phyloP scores from a whole-genome alignment of 2,888 invertebrate species.

The Apamea crenata region DNA sequence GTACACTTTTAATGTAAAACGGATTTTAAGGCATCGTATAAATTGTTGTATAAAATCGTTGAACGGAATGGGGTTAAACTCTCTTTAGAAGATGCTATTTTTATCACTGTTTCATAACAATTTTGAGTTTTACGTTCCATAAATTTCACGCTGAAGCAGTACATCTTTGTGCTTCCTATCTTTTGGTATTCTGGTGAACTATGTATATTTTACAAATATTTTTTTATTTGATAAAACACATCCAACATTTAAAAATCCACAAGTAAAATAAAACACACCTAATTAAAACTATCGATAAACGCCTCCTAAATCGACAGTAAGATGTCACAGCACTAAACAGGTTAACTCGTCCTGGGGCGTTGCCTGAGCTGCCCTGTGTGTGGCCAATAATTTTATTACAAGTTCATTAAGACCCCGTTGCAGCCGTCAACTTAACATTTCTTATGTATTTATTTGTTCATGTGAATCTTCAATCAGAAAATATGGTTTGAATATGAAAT shows the following conservation, averaged over 20 bases:
- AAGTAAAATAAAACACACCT: not conserved
- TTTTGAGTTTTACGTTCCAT: slow-evolving; percentile 36
- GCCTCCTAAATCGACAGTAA: slow-evolving; percentile 66
- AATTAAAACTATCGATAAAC: slow-evolving; percentile 29
- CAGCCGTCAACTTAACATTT: slow-evolving; percentile 77
- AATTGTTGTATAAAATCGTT: slow-evolving; percentile 38
- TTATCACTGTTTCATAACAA: slow-evolving; percentile 36
- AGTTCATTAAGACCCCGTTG: slow-evolving; percentile 88
- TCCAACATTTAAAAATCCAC: not conserved
- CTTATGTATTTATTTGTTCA: slow-evolving; percentile 73
- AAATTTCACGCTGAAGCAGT: slow-evolving; percentile 25
- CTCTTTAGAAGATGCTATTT: slow-evolving; percentile 39
- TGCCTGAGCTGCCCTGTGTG: slow-evolving; percentile 87
- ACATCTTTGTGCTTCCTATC: not conserved
- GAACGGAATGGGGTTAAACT: slow-evolving; percentile 39
- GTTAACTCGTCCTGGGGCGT: slow-evolving; percentile 88
- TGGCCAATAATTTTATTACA: slow-evolving; percentile 90
- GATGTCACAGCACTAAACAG: slow-evolving; percentile 76
- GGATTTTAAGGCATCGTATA: slow-evolving; percentile 46
- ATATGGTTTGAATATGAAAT: slow-evolving; percentile 10
- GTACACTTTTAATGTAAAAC: slow-evolving; percentile 49
- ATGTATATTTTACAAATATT: not conserved
- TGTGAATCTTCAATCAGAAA: slow-evolving; percentile 63
- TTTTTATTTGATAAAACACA: not conserved
- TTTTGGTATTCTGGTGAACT: not conserved